Evolutionary conservation across 2,113 vertebrate species (phyloP).

Genomic region (Heteronetta atricapilla): DNA sequence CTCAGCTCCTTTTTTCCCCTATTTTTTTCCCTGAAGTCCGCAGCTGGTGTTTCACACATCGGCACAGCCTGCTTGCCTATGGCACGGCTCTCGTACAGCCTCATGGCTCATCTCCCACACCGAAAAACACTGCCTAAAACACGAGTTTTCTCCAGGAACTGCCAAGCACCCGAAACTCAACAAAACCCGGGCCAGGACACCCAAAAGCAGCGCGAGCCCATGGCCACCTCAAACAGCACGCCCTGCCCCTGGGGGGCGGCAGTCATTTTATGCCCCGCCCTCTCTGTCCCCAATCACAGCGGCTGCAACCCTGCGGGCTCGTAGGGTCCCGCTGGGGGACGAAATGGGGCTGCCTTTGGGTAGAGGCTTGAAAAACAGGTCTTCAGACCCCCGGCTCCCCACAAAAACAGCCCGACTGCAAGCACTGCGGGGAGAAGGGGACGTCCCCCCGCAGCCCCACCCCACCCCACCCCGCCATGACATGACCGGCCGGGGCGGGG

Average conservation of each 20-base stretch:
- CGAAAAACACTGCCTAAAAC: not conserved
- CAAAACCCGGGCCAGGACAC: accelerated
- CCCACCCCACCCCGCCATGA: not conserved
- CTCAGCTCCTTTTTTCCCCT: not conserved
- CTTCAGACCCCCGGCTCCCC: accelerated
- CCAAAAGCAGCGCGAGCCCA: accelerated
- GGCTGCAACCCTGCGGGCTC: too few species aligned
- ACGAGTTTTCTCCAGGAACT: accelerated
- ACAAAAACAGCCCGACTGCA: accelerated
- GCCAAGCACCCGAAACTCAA: accelerated
- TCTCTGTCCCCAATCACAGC: too few species aligned
- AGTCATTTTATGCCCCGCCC: not conserved
- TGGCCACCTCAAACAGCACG: accelerated
- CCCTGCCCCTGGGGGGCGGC: accelerated
- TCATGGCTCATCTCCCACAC: accelerated
- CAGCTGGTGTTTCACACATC: not conserved
- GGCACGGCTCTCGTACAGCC: not conserved
- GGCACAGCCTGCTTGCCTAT: too few species aligned
- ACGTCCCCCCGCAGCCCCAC: not conserved
- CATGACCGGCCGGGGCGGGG: not conserved
- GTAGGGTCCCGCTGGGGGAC: accelerated
- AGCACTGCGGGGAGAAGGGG: accelerated
- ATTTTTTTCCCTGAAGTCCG: not conserved
- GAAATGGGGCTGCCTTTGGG: accelerated
- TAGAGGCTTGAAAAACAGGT: accelerated